Percentiles rank a stretch among this genome's conserved stretches.
phyloP scores from a whole-genome alignment of 2,888 invertebrate species.

The Penaeus monodon region DNA sequence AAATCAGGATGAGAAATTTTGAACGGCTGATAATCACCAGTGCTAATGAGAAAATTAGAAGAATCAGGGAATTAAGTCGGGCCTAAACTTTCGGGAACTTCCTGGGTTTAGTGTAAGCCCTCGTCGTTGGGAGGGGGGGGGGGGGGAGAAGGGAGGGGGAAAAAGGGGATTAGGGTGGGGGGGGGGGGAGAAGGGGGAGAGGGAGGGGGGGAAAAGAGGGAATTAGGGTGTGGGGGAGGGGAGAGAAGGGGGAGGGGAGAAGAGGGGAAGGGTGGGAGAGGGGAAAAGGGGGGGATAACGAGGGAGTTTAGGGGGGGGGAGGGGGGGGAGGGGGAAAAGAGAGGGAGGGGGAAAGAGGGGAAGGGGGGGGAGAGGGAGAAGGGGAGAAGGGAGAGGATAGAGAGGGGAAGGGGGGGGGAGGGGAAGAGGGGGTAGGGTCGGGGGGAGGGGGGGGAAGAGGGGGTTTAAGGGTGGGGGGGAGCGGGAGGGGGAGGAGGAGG shows the following conservation, averaged over 20 bases:
- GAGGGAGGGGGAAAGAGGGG: too few relatives aligned
- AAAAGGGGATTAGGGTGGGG: background rate
- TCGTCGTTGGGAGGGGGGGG: background rate
- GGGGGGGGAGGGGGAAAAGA: background rate
- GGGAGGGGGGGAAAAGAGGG: background rate
- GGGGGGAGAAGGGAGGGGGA: background rate
- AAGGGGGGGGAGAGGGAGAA: too few relatives aligned
- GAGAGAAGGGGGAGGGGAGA: background rate
- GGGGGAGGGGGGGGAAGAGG: too few relatives aligned
- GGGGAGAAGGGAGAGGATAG: too few relatives aligned
- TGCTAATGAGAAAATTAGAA: slow-evolving; percentile 23
- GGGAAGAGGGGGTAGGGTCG: too few relatives aligned
- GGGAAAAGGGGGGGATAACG: background rate
- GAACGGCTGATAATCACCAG: slow-evolving; percentile 10
- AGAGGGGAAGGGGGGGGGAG: too few relatives aligned
- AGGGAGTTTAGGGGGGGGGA: background rate
- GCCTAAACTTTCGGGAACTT: background rate
- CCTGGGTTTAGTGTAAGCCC: background rate
- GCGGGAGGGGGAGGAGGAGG: too few relatives aligned
- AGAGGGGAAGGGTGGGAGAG: background rate
- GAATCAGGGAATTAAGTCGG: slow-evolving; percentile 23
- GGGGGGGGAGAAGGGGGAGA: background rate
- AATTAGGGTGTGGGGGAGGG: background rate
- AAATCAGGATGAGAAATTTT: slow-evolving; percentile 12
- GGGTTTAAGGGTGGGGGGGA: too few relatives aligned